Evolutionary conservation across 2,888 invertebrate species (phyloP).

Genomic region (Leucozona laternaria): DNA sequence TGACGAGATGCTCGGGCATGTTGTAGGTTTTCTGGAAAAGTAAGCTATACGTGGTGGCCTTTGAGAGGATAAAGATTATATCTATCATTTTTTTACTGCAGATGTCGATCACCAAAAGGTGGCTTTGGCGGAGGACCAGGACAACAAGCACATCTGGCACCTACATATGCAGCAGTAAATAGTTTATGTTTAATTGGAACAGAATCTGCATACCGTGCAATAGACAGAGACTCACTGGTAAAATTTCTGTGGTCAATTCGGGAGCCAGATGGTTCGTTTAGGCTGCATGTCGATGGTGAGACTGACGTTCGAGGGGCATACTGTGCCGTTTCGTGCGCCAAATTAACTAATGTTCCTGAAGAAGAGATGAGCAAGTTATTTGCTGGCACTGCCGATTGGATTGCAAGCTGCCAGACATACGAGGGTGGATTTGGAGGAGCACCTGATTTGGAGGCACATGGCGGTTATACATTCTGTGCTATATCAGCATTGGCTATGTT

Average conservation of each 20-base stretch:
- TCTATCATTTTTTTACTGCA: constrained; percentile 60
- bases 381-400: constrained; percentile 95
- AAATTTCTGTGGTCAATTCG: constrained; percentile 91
- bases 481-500: constrained; percentile 94
- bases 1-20: constrained; percentile 85
- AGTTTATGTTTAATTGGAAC: constrained; percentile 95
- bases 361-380: constrained; percentile 91
- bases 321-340: constrained; percentile 96
- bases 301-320: constrained; percentile 98
- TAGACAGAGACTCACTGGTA: constrained; percentile 89
- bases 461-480: constrained; percentile 99
- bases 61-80: neutral
- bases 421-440: constrained; percentile 99
- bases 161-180: constrained; percentile 98
- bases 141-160: constrained; percentile 96
- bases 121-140: constrained; percentile 98
- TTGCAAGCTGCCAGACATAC: constrained; percentile 97
- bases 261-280: constrained; percentile 94
- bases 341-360: constrained; percentile 88
- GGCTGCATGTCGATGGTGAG: constrained; percentile 96
- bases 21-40: constrained; percentile 87
- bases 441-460: constrained; percentile 98
- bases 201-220: constrained; percentile 93
- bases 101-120: constrained; percentile 85
- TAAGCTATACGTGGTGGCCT: constrained; percentile 78